These are phyloP conservation scores for Aleadryas rufinucha DNA, from an alignment of 2,113 vertebrate genomes.

Conservation along the genomic window DNA sequence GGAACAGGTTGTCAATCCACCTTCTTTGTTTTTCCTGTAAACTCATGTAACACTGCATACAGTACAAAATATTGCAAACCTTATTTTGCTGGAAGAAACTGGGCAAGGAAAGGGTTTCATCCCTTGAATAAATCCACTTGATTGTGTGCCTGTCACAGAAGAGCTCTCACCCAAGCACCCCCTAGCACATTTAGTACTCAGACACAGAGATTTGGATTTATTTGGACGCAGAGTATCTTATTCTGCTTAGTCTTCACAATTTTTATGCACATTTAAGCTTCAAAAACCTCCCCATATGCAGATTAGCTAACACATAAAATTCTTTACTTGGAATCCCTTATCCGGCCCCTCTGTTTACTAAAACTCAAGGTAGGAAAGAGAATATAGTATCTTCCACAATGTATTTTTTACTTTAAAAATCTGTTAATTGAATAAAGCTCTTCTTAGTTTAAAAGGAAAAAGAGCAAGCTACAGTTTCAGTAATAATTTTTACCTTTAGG, in stretches of 20 bases:
- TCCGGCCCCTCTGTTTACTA: background rate
- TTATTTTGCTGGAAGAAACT: background rate
- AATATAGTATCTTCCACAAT: background rate
- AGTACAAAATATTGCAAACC: background rate
- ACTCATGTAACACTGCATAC: background rate
- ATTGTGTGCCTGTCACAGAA: background rate
- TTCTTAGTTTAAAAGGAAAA: background rate
- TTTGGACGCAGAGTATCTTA: background rate
- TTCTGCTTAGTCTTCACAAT: background rate
- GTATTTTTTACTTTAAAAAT: background rate
- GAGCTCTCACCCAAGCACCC: background rate
- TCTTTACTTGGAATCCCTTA: background rate
- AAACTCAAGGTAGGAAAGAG: background rate
- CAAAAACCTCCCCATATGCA: background rate
- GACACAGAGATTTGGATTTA: background rate
- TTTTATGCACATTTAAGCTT: background rate
- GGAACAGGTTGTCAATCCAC: background rate
- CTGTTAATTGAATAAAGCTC: background rate
- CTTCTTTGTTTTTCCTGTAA: background rate
- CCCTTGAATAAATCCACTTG: background rate
- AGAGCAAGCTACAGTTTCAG: background rate
- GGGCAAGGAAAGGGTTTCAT: background rate
- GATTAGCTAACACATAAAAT: background rate
- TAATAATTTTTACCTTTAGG: background rate
- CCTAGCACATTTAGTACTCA: background rate